Base-by-base conservation (phyloP, 2,888 invertebrate genomes). In the Artemia sinica region DNA sequence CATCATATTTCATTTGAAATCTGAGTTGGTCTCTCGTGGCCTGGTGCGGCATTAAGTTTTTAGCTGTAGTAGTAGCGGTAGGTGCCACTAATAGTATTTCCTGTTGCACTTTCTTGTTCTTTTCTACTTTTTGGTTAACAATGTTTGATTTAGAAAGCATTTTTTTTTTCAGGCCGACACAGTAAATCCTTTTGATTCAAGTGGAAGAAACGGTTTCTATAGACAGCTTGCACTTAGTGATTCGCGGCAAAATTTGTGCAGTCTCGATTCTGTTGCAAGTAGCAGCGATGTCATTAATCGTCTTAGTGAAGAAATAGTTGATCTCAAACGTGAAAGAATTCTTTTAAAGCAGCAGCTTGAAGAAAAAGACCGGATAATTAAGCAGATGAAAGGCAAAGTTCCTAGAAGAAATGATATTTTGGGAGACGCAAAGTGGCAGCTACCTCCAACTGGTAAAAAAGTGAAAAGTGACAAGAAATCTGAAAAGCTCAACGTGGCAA, bases 401-500 rank as follows among this genome's bases (percentile, higher is more conserved):
- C 58, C 58, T n/a, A 58, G 58, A 18, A 58, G 10, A 18, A 58
- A 58, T 10, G 58, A 18, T 8, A 10, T 58, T n/a, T n/a, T n/a
- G n/a, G 58, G 58, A 14, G 58, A 58, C 1, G 58, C 58, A n/a
- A 58, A 67, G 67, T 51, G 51, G n/a, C 14, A 50, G n/a, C 14
- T 50, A 51, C 18, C 51, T 13, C 50, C 50, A n/a, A 49, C 41
- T 18, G 12, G 14, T n/a, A n/a, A 41, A 14, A 67, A 67, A 18
- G 50, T 18, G 50, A 67, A 51, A 49, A 67, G 51, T 50, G 67
- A 67, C 8, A 67, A 49, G 51, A 67, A 50, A 41, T 50, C 50
- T 41, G 51, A 67, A 50, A 67, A 67, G 67, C 0, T 50, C 18
- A 67, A 67, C 51, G 67, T 67, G 12, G 67, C 67, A 41, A 67